Conservation (phyloP, 2,797 vertebrate genomes). For the Vultur gryphus region DNA sequence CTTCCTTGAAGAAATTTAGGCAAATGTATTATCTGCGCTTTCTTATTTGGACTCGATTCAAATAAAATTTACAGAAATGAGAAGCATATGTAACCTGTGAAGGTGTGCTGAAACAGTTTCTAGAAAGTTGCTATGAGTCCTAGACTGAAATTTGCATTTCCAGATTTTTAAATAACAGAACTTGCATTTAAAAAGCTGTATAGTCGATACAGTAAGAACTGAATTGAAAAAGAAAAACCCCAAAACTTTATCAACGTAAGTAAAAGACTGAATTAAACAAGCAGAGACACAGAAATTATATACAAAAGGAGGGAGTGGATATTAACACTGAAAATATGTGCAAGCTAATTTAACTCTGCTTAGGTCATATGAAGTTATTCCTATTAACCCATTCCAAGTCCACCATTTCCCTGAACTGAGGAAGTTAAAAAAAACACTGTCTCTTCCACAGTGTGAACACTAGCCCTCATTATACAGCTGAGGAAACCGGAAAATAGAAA, state of each 20-base stretch:
- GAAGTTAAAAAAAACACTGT: background rate
- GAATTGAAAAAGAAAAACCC: background rate
- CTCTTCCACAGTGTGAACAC: background rate
- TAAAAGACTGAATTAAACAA: background rate
- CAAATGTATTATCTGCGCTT: background rate
- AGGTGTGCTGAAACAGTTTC: background rate
- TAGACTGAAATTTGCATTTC: background rate
- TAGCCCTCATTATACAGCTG: background rate
- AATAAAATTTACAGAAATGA: background rate
- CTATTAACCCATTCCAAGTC: background rate
- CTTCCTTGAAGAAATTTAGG: background rate
- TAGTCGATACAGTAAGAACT: background rate
- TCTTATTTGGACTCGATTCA: background rate
- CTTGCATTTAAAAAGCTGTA: background rate
- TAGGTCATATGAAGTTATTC: background rate
- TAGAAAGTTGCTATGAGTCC: background rate
- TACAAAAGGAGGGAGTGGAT: background rate
- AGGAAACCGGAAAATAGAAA: background rate
- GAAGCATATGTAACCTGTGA: background rate
- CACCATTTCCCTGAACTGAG: background rate
- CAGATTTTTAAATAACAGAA: background rate
- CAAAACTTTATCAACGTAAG: accelerated
- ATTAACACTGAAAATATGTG: background rate
- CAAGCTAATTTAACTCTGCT: background rate
- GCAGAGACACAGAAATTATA: background rate